A percentile compares a stretch with the other conserved stretches of the same genome.
Evolutionary conservation across 2,113 vertebrate genomes (phyloP).

Genomic region (Sprattus sprattus): DNA sequence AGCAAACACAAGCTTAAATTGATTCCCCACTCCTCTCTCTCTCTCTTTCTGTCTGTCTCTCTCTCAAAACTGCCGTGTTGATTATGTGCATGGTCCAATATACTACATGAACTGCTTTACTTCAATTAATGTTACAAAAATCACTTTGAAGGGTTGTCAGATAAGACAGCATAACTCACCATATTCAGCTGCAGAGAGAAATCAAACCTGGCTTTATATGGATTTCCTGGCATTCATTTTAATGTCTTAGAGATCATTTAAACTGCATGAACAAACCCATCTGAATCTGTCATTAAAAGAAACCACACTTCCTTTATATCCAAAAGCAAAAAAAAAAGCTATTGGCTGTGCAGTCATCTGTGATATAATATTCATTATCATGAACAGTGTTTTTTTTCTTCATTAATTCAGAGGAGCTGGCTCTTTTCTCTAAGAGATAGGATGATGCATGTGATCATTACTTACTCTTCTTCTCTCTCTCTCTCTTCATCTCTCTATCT

Average conservation of each 20-base stretch:
- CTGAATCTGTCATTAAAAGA: not conserved
- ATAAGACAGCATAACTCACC: not conserved
- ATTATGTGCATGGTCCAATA: not conserved
- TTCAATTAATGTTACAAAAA: not conserved
- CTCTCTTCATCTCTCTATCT: not conserved
- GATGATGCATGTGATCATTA: not conserved
- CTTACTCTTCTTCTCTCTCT: not conserved
- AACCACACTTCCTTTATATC: not conserved
- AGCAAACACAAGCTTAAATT: not conserved
- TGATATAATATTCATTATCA: constrained; percentile 13
- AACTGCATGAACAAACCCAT: not conserved
- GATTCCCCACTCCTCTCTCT: not conserved
- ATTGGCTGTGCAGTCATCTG: not conserved
- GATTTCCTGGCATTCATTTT: not conserved
- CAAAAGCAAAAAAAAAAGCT: not conserved
- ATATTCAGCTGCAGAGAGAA: not conserved
- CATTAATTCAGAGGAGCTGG: not conserved
- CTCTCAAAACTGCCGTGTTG: not conserved
- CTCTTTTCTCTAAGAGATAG: not conserved
- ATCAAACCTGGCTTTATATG: not conserved
- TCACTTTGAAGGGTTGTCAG: not conserved
- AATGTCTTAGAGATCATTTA: not conserved
- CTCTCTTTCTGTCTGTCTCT: not conserved
- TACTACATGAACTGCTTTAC: not conserved
- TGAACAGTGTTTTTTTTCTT: not conserved